Percentiles rank a stretch among this genome's conserved stretches.
Evolutionary conservation across 2,888 invertebrate species (phyloP).

Genomic region (Dysmachus trigonus): DNA sequence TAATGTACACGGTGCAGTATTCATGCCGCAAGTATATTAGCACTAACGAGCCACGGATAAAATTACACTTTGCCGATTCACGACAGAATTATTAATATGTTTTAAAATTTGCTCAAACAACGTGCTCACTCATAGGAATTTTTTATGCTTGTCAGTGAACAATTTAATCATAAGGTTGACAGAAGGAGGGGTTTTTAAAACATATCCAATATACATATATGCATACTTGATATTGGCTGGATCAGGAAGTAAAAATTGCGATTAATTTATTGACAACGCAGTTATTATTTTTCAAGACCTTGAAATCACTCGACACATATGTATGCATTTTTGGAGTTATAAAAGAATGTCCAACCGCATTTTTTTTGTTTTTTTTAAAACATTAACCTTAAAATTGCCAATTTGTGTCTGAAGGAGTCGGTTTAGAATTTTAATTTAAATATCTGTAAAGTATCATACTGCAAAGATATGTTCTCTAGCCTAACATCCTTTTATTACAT

Average conservation of each 20-base stretch:
- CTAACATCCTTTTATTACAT: too few species aligned
- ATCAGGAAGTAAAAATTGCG: neutral
- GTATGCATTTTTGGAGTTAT: neutral
- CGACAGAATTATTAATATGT: neutral
- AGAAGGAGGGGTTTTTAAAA: neutral
- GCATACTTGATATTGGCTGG: neutral
- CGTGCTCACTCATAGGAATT: neutral
- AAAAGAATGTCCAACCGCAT: neutral
- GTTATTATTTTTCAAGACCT: neutral
- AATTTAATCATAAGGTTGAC: neutral
- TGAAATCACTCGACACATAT: neutral
- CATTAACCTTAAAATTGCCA: too few species aligned
- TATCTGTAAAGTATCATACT: too few species aligned
- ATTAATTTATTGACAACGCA: neutral
- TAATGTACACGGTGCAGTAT: neutral
- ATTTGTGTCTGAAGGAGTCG: too few species aligned
- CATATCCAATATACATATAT: neutral
- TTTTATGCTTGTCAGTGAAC: neutral
- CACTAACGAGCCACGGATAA: neutral
- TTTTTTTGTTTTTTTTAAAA: too few species aligned
- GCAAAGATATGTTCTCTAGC: too few species aligned
- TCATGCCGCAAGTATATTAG: neutral
- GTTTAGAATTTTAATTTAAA: too few species aligned
- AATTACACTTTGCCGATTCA: neutral
- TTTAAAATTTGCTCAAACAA: neutral